Base-by-base conservation (phyloP, 2,888 invertebrate genomes). In the Cremastinae sp. region DNA sequence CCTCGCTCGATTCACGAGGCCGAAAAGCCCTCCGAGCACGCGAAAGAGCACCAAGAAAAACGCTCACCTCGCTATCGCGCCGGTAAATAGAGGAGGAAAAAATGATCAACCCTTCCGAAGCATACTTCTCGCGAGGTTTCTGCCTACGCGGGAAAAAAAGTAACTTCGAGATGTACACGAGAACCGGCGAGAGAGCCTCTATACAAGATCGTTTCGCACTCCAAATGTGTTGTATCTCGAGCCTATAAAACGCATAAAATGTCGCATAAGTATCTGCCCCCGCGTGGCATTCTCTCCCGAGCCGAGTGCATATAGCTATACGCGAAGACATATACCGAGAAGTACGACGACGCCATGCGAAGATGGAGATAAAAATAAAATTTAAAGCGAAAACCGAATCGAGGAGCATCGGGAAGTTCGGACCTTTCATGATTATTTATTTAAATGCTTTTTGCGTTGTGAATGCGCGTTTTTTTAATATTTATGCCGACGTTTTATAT, bases 191-290 rank as follows among this genome's bases (percentile, higher is more conserved):
- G 58, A 56, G 64, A 69, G 45, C 37, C 51, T 66, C 76, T 69
- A 70, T 62, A 73, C 70, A 73, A 62, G 69, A 70, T 61, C 76
- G 71, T 83, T 83, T 79, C 80, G 80, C 80, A 79, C 81, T 83
- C 79, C 75, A 74, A 75, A 74, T 81, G 83, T 78, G 79, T 78
- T 77, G 79, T 78, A 80, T 82, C 79, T 78, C 79, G 78, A 80
- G 80, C 79, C 82, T 76, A 78, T 82, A 83, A 84, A 83, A 80
- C 81, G 81, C 83, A 84, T 83, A 81, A 85, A 85, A 82, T 79
- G 81, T 77, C 76, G 71, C 53, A 61, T 61, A 78, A 79, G 78
- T 71, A 75, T 79, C 73, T 68, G 71, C 62, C 64, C 62, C 74
- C 75, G 68, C 77, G 78, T 76, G 78, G 81, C 4, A 45, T 20